Evolutionary conservation across 2,113 vertebrate genomes (phyloP).

Genomic region (Daphoenositta chrysoptera): DNA sequence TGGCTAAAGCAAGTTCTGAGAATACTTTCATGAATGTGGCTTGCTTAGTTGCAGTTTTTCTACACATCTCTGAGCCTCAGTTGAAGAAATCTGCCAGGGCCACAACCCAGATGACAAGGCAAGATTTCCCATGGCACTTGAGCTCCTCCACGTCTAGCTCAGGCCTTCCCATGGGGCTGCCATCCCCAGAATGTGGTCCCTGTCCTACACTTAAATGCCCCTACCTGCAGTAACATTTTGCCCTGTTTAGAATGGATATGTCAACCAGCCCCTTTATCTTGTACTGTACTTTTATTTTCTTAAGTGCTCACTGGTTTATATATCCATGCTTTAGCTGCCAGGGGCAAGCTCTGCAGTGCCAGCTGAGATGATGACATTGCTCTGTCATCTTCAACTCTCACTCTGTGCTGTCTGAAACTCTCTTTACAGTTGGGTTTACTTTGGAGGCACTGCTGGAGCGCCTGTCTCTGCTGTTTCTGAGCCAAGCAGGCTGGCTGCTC

Average conservation of each 20-base stretch:
- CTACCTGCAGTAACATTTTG: rapidly evolving
- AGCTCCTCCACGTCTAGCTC: not conserved
- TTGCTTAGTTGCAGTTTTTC: not conserved
- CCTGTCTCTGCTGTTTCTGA: not conserved
- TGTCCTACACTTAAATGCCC: not conserved
- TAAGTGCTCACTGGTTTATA: not conserved
- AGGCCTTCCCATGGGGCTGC: not conserved
- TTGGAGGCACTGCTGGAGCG: not conserved
- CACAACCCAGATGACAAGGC: not conserved
- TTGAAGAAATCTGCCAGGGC: not conserved
- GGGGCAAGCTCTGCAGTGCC: not conserved
- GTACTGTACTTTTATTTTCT: not conserved
- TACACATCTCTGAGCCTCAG: not conserved
- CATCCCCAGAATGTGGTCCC: rapidly evolving
- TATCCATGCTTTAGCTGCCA: not conserved
- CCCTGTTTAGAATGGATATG: not conserved
- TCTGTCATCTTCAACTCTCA: not conserved
- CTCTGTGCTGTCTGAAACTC: not conserved
- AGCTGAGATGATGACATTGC: not conserved
- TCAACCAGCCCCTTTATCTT: not conserved
- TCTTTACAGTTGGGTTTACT: not conserved
- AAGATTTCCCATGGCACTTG: not conserved
- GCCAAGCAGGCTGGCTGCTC: not conserved
- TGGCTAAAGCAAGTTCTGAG: not conserved
- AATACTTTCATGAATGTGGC: rapidly evolving